Percentiles rank a stretch among this genome's conserved stretches.
Evolutionary conservation across 2,888 invertebrate species (phyloP).

Genomic region (Caenorhabditis wallacei): DNA sequence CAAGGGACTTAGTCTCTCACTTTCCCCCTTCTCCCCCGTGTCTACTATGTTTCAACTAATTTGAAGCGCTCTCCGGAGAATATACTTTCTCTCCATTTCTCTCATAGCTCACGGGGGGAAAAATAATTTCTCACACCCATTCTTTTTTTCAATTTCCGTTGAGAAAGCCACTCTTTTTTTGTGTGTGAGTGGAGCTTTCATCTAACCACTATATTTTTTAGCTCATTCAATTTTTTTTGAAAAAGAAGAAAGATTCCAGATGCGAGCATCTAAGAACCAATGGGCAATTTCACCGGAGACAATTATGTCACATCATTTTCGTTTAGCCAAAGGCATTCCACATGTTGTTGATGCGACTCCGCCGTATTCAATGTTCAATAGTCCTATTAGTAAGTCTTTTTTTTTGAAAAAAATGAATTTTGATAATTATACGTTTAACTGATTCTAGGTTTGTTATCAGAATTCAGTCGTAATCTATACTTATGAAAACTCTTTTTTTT

Average conservation of each 20-base stretch:
- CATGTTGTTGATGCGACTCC: conserved; percentile 67
- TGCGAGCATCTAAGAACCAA: conserved; percentile 67
- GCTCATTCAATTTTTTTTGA: conserved; percentile 10
- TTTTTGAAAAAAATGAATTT: too few relatives aligned
- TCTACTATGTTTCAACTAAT: conserved; percentile 54
- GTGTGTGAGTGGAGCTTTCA: neutral
- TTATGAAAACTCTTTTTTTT: too few relatives aligned
- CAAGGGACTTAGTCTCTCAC: too few relatives aligned
- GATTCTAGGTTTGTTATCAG: neutral
- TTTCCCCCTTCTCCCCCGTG: neutral
- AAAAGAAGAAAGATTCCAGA: conserved; percentile 25
- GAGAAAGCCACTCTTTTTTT: conserved; percentile 11
- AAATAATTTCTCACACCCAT: conserved; percentile 20
- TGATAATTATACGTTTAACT: neutral
- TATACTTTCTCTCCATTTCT: conserved; percentile 7
- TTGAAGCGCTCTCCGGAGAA: conserved; percentile 42
- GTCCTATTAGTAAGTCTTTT: conserved; percentile 70
- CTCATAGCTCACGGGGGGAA: conserved; percentile 15
- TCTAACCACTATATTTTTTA: neutral
- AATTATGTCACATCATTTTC: conserved; percentile 73
- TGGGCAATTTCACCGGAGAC: conserved; percentile 72
- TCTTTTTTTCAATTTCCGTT: conserved; percentile 54
- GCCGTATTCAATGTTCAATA: conserved; percentile 74
- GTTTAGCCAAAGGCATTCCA: conserved; percentile 67
- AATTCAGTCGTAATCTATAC: neutral